Evolutionary conservation across 2,888 invertebrate species (phyloP), one percentile per base, ranked within the genome.

Genomic region (Archips crataeganus): DNA sequence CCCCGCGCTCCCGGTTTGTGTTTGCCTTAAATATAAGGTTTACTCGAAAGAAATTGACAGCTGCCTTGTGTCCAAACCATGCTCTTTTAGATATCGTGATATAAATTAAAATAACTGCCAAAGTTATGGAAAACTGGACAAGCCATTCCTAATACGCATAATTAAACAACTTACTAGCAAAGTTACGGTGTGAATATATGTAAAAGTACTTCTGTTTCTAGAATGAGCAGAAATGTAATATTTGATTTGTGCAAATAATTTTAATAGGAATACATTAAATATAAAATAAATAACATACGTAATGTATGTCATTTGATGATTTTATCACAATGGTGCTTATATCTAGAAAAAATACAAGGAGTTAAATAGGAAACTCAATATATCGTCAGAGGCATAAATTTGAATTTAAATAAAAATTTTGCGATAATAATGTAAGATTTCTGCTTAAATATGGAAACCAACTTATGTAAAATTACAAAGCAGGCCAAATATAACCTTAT

Each of bases 251-350:
- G 69, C 74, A 54, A 42, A 63, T n/a, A 6, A 34, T n/a, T 54
- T 71, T 62, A 72, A 59, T 59, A 59, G 2, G 49, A 45, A 70
- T 61, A 60, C 49, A 68, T 23, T 60, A 57, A 57, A 70, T 70
- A 73, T 32, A 73, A 73, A 73, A 66, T 70, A 74, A 75, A 74
- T 70, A 67, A 62, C 70, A 59, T 61, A 59, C 23, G 63, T 39
- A 64, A 64, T 51, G 64, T 42, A 61, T 59, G 47, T 59, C 47
- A 51, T 62, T 75, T 60, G 5, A 64, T 45, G 42, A 51, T 67
- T 75, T 62, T 73, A 73, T 75, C 73, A 73, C 71, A 68, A 66
- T 73, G 51, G 61, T 70, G 32, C 75, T 72, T 68, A 71, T 34
- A 66, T 61, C 66, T 57, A 67, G 32, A 62, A 60, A 62, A 69